Evolutionary conservation across 2,113 vertebrate genomes (phyloP).

Genomic region (Geococcyx californianus): DNA sequence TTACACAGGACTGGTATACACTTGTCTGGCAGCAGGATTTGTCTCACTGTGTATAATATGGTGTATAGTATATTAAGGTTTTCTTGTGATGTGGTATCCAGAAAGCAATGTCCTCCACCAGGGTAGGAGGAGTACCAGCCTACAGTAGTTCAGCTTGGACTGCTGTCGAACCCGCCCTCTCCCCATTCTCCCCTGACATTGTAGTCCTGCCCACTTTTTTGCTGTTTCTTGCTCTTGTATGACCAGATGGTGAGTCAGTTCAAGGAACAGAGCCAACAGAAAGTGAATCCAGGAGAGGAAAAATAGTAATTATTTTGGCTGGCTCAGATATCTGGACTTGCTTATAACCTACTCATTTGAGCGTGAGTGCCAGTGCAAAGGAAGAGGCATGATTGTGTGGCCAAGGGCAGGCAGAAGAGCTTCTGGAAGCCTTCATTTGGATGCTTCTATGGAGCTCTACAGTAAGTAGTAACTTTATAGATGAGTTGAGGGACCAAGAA

Average conservation of each 20-base stretch:
- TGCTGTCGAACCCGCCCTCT: fast-evolving
- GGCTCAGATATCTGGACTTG: background rate
- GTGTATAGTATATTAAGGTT: background rate
- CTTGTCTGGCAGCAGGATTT: background rate
- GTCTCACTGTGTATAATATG: background rate
- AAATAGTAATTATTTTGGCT: constrained; percentile 14
- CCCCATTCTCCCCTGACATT: background rate
- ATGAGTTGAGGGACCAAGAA: background rate
- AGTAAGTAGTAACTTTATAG: background rate
- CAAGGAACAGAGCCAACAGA: constrained; percentile 3
- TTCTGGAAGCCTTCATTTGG: background rate
- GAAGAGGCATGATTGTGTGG: background rate
- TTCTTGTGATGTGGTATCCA: background rate
- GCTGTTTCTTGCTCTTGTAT: background rate
- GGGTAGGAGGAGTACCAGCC: background rate
- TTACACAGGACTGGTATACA: background rate
- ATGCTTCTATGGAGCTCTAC: background rate
- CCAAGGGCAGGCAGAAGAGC: background rate
- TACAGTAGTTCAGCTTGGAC: background rate
- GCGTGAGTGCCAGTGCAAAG: background rate
- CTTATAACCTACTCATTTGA: background rate
- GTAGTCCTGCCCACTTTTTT: background rate
- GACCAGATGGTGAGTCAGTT: constrained; percentile 11
- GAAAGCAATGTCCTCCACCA: background rate
- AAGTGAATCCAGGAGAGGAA: background rate